Evolutionary conservation across 2,113 vertebrate species (phyloP), one percentile per base, ranked within the genome.

Genomic region (Heterocephalus glaber): DNA sequence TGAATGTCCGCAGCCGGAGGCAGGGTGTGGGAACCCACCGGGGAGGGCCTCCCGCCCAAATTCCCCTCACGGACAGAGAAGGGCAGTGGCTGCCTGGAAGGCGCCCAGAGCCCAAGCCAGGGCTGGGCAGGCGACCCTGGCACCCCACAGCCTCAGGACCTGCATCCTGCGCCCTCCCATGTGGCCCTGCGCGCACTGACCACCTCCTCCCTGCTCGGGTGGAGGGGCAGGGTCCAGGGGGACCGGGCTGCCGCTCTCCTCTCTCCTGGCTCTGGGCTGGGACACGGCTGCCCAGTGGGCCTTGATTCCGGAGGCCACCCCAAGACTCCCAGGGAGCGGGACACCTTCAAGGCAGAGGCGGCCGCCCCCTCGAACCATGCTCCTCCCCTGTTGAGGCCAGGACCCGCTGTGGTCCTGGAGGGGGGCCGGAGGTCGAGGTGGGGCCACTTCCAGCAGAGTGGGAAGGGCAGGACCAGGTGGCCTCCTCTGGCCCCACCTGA

Each of bases 51-150:
- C 91, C 91, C 44, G n/a, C 92, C 93, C 99, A 99, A 99, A 99
- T 98, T 99, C 98, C 98, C 97, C 98, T 98, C 97, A 98, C 82
- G 86, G 95, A 96, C 94, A 95, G 33, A 81, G 79, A 93, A 97
- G 97, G 30, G 74, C 72, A 58, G 52, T 1, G 0, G 28, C 63
- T 47, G 76, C 82, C 93, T 4, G 68, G 52, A 33, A 35, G n/a
- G 61, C 41, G 20, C 16, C 30, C 7, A 5, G 60, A 60, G 87
- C 52, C 47, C 30, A 24, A 61, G 26, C 33, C 20, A 54, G 30
- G 30, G 17, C 99, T 99, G 99, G 99, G 99, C 99, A 99, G 98
- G 98, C 98, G 76, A 96, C 97, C 94, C 96, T 97, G 89, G 52
- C 97, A 60, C 65, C 56, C 76, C 44, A 3, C 19, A 6, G 44